Base-by-base conservation (phyloP, 2,113 vertebrate species). In the Rhinolophus sinicus region DNA sequence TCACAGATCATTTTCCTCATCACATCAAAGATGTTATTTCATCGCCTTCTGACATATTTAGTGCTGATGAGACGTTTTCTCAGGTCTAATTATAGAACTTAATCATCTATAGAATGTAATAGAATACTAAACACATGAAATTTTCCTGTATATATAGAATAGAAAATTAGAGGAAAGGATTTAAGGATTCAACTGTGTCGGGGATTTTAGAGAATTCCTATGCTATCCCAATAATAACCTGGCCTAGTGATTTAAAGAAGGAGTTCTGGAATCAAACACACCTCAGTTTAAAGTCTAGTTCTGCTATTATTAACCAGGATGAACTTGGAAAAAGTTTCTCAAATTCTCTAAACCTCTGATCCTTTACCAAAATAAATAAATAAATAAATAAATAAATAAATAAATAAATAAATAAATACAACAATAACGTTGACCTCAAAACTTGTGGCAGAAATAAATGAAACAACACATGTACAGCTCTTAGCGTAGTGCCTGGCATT, bases 341-440 rank as follows among this genome's bases (percentile, higher is more conserved):
- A 44, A 70, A 64, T 83, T 94, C 69, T 88, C 85, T 93, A 69
- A 92, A 78, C 12, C 62, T 76, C 88, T 65, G 15, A 76, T 90
- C 8, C 18, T 6, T 94, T 76, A 88, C 70, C 77, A 85, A 38
- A 81, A 94, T 78, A 88, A 83, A 85, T 85, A 38, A 80, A 92
- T n/a, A n/a, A n/a, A n/a, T n/a, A n/a, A 81, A 94, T 78, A 88
- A 83, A 85, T 85, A 38, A 81, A 94, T 78, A 88, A 83, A 85
- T 85, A 38, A 81, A 94, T 78, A 88, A 83, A 85, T 85, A 88
- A 84, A 54, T 44, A 2, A 40, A 35, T 83, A 38, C 82, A 91
- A 82, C 77, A 72, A 93, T 73, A 95, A 35, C 28, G 56, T 62
- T 38, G 30, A 35, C 60, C 14, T 91, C 50, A 72, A 92, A 21